Evolutionary conservation across 92 coral and sea anemone genomes (phyloP), one percentile per base, ranked within the genome.

Genomic region (Epizoanthus ramosus): DNA sequence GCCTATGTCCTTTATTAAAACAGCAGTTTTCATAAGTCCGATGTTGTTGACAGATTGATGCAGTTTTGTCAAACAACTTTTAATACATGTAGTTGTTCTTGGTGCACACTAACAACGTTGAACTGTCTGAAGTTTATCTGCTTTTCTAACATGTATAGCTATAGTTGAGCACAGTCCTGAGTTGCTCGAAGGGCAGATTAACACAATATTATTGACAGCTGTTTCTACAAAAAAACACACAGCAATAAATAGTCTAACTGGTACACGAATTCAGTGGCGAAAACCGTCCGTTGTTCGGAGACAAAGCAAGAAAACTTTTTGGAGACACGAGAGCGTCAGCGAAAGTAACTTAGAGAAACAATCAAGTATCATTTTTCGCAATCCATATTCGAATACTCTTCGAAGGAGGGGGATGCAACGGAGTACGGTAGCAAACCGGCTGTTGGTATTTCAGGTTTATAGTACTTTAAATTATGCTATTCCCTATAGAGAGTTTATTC

Each of bases 201-300:
- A 47, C 53, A 47, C 9, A 47, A 47, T 63, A 10, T 14, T 8
- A 16, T 3, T 2, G 71, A 37, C 82, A 77, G 82, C 82, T 77
- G 82, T 77, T 59, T 31, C 43, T 10, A 61, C 68, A 76, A 12
- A 23, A 59, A 4, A n/a, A n/a, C 41, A 33, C 61, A 28, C 15
- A 56, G 82, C 71, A 77, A 77, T 77, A 77, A 77, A 61, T 14
- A 77, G 43, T 77, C 57, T 12, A 35, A 19, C 4, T 77, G 45
- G 33, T 77, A 21, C 10, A 8, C 57, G 23, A 33, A 75, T 61
- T 60, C 35, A 57, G 45, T 12, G 45, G 60, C 81, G 63, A 60
- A 60, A 59, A 5, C 41, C 63, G 57, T 74, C 35, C 18, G 50
- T 75, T 8, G 28, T 33, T 14, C 63, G 57, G 8, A 13, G 60